These are phyloP conservation scores for Chaenodraco wilsoni DNA, from an alignment of 2,797 vertebrate genomes.

Conservation along the genomic window DNA sequence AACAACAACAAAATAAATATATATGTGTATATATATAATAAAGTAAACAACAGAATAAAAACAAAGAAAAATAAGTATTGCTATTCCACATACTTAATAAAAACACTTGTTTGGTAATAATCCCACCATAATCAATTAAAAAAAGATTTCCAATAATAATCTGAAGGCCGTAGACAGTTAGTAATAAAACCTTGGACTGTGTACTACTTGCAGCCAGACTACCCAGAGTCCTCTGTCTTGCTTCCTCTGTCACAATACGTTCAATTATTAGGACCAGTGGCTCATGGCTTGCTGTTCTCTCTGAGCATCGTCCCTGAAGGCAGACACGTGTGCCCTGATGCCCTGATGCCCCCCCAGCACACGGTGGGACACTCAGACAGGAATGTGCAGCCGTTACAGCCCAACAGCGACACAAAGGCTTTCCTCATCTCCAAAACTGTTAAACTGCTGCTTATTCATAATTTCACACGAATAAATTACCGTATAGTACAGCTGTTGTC, in stretches of 20 bases:
- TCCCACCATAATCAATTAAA: too few species aligned
- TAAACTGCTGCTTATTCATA: background rate
- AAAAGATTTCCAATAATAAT: too few species aligned
- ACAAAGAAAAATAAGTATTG: too few species aligned
- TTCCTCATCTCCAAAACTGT: background rate
- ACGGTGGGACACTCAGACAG: background rate
- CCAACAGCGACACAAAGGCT: background rate
- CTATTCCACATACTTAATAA: too few species aligned
- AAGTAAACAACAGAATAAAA: too few species aligned
- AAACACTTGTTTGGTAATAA: too few species aligned
- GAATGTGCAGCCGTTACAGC: background rate
- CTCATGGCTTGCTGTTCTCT: conserved; percentile 3
- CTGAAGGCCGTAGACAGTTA: too few species aligned
- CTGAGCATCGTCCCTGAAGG: conserved; percentile 41
- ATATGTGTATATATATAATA: too few species aligned
- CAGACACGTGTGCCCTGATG: conserved; percentile 27
- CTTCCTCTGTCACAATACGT: background rate
- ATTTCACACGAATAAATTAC: too few species aligned
- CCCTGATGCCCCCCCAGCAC: too few species aligned
- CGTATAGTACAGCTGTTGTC: too few species aligned
- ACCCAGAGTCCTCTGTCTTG: conserved; percentile 12
- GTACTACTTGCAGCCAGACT: background rate
- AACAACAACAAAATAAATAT: too few species aligned
- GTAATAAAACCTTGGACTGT: background rate
- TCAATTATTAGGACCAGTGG: background rate